Percentiles rank a stretch among this genome's conserved stretches.
Evolutionary conservation across 2,797 vertebrate genomes (phyloP).

Genomic region (Rhodeus uyekii): DNA sequence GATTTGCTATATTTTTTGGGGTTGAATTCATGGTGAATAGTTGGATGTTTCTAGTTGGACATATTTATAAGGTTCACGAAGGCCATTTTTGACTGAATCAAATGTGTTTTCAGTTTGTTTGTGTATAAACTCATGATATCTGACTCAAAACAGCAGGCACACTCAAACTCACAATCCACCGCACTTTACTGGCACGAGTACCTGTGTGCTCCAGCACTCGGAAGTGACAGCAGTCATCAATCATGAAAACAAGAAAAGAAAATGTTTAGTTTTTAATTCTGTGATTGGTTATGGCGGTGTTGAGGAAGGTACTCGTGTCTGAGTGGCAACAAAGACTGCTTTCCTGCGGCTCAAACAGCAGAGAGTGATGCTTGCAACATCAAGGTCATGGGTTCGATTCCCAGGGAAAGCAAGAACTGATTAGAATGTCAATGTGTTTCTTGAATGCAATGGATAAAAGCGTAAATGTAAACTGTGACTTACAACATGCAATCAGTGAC

Average conservation of each 20-base stretch:
- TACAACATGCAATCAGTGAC: no score
- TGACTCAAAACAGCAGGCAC: slow-evolving; percentile 28
- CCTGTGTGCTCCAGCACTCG: not conserved
- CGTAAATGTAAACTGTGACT: no score
- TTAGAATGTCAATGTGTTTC: no score
- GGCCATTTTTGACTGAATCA: not conserved
- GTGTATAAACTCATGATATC: not conserved
- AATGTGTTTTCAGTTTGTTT: slow-evolving; percentile 12
- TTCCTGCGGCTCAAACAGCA: no score
- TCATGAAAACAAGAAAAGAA: not conserved
- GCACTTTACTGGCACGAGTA: not conserved
- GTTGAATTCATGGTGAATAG: slow-evolving; percentile 37
- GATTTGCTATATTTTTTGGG: slow-evolving; percentile 27
- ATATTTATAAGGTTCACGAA: not conserved
- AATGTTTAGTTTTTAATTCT: not conserved
- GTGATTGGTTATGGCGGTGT: not conserved
- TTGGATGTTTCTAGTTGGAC: slow-evolving; percentile 38
- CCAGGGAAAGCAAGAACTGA: no score
- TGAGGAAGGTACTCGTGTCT: not conserved
- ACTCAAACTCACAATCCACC: not conserved
- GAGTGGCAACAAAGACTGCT: no score
- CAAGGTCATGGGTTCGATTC: no score
- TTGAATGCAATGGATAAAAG: no score
- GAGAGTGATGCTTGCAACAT: no score
- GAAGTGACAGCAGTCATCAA: not conserved